Evolutionary conservation across 2,797 vertebrate genomes (phyloP).

Genomic region (Lerista edwardsae): DNA sequence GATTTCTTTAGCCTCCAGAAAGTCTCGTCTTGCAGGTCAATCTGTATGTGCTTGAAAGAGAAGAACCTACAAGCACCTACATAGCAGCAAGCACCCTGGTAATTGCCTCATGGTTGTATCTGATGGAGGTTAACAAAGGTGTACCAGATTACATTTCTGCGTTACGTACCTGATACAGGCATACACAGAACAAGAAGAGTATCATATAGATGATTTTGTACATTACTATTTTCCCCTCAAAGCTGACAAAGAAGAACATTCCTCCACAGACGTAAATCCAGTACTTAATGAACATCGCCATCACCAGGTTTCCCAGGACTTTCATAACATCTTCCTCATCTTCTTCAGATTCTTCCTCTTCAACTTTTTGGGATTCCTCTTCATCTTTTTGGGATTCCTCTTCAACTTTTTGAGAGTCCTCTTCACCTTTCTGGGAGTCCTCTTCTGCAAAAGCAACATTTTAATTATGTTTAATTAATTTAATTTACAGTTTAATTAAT

Average conservation of each 20-base stretch:
- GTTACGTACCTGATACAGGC: constrained; percentile 90
- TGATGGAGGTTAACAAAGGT: neutral
- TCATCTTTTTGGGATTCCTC: constrained; percentile 78
- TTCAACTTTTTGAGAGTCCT: constrained; percentile 74
- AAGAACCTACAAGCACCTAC: too few relatives aligned
- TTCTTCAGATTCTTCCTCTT: constrained; percentile 73
- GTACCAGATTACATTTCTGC: neutral
- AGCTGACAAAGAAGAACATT: constrained; percentile 99
- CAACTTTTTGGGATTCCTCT: constrained; percentile 74
- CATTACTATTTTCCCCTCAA: constrained; percentile 94
- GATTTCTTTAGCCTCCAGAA: too few relatives aligned
- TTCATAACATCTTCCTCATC: constrained; percentile 92
- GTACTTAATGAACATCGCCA: constrained; percentile 95
- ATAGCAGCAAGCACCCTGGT: too few relatives aligned
- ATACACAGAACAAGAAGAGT: constrained; percentile 96
- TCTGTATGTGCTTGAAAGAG: too few relatives aligned
- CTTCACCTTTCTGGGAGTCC: constrained; percentile 42
- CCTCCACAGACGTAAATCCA: constrained; percentile 98
- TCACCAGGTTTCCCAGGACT: constrained; percentile 92
- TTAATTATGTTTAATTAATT: too few relatives aligned
- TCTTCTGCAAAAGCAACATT: constrained; percentile 71
- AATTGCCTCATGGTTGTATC: neutral
- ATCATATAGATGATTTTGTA: constrained; percentile 99
- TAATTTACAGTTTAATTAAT: too few relatives aligned
- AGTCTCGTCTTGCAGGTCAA: too few relatives aligned